These are phyloP conservation scores for Coturnix japonica DNA, from an alignment of 2,113 vertebrate genomes.

Conservation along the genomic window DNA sequence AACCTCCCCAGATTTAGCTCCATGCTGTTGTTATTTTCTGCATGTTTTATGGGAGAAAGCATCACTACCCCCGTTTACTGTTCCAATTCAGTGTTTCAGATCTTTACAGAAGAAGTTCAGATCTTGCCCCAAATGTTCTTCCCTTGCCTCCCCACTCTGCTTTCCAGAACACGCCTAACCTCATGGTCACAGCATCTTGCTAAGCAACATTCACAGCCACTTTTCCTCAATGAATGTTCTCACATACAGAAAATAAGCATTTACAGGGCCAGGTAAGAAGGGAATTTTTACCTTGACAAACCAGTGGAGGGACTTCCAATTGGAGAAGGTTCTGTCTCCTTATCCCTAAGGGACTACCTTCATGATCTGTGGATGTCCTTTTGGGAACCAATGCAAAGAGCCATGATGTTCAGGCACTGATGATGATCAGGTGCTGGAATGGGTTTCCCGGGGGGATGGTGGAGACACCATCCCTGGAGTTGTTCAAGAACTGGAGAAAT, in stretches of 20 bases:
- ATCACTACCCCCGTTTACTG: background rate
- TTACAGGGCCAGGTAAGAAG: background rate
- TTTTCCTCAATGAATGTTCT: background rate
- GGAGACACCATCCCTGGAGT: too few relatives aligned
- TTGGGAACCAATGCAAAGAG: background rate
- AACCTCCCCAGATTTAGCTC: background rate
- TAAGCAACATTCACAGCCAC: background rate
- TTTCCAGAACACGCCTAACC: background rate
- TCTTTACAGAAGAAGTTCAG: background rate
- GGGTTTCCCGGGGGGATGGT: too few relatives aligned
- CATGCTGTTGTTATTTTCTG: background rate
- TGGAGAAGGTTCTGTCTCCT: background rate
- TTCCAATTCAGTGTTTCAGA: background rate
- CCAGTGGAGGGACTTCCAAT: background rate
- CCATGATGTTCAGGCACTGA: background rate
- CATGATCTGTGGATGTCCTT: background rate
- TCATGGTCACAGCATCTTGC: background rate
- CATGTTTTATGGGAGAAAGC: background rate
- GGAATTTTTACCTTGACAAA: background rate
- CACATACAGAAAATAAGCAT: background rate
- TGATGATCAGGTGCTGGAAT: too few relatives aligned
- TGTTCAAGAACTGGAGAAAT: too few relatives aligned
- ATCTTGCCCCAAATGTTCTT: background rate
- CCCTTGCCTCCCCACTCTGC: background rate
- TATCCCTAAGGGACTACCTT: background rate